Percentiles rank a stretch among this genome's conserved stretches.
Evolutionary conservation across 2,113 vertebrate species (phyloP).

Genomic region (Apus apus): DNA sequence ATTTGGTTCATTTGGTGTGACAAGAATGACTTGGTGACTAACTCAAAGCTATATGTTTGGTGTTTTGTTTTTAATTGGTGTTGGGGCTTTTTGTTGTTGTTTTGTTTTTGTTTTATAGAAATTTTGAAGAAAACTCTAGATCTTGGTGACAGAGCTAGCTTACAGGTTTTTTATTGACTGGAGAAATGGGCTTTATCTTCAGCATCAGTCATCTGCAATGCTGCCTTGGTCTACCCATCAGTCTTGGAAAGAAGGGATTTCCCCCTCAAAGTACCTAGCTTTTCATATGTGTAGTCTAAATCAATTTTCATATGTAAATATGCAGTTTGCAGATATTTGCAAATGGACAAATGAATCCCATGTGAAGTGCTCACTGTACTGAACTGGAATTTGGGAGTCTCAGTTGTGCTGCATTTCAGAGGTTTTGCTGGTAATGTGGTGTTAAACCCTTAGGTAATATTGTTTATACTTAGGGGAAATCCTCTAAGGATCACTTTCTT

Average conservation of each 20-base stretch:
- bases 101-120: background rate
- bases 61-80: background rate
- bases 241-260: background rate
- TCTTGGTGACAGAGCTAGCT: background rate
- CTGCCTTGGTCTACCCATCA: background rate
- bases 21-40: background rate
- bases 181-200: background rate
- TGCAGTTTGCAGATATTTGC: background rate
- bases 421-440: background rate
- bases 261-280: background rate
- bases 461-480: slow-evolving; percentile 37
- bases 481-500: slow-evolving; percentile 7
- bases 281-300: background rate
- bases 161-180: background rate
- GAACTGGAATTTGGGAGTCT: background rate
- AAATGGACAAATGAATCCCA: background rate
- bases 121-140: background rate
- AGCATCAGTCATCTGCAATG: background rate
- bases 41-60: background rate
- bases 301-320: background rate
- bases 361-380: background rate
- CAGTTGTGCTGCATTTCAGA: background rate
- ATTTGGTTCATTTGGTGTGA: background rate
- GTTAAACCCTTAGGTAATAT: slow-evolving; percentile 17
- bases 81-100: background rate